Percentiles rank a stretch among this genome's conserved stretches.
Conservation (phyloP, 2,113 vertebrate genomes). For the Ctenodactylus gundi region DNA sequence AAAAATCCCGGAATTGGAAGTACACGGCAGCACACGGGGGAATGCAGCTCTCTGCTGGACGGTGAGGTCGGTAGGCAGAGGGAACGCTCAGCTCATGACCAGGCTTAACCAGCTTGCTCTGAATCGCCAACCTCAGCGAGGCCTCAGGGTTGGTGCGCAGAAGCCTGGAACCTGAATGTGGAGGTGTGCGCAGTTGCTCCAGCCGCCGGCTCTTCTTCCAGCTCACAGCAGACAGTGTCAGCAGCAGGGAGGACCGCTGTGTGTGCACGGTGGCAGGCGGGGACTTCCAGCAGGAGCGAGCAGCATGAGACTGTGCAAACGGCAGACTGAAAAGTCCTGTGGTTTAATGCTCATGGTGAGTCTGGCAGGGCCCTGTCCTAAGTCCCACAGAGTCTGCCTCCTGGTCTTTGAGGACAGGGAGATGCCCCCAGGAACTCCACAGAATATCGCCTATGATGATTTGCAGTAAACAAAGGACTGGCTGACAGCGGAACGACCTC, state of each 20-base stretch:
- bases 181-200: accelerated
- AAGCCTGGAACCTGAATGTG: not conserved
- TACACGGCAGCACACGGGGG: not conserved
- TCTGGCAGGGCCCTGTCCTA: not conserved
- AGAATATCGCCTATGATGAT: not conserved
- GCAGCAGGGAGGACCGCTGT: not conserved
- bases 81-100: not conserved
- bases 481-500: too few relatives aligned
- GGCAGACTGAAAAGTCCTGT: not conserved
- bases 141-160: not conserved
- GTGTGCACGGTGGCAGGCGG: not conserved
- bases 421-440: not conserved
- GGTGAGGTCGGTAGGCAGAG: not conserved
- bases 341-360: not conserved
- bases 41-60: too few relatives aligned
- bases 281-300: not conserved
- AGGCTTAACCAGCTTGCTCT: not conserved
- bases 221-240: not conserved
- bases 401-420: not conserved
- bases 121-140: not conserved
- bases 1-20: not conserved
- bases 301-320: not conserved
- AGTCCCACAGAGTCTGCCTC: not conserved
- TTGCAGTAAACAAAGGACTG: not conserved
- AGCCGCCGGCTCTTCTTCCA: not conserved